Percentiles rank a stretch among this genome's conserved stretches.
Evolutionary conservation across 2,797 vertebrate species (phyloP).

Genomic region (Xenopus petersii): DNA sequence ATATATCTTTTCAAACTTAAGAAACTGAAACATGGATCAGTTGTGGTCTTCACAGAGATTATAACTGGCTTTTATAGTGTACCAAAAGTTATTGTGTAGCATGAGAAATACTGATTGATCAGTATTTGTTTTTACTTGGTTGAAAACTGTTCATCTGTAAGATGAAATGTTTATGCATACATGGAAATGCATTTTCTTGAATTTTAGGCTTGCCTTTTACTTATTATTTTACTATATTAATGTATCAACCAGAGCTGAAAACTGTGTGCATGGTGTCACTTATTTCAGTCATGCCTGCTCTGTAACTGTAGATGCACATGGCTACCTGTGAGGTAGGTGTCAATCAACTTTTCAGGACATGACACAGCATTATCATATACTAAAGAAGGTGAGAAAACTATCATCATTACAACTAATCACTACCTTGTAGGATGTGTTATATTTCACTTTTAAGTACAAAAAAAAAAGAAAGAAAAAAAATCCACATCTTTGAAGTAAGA

Average conservation of each 20-base stretch:
- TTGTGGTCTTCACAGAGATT: too few species aligned
- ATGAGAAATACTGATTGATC: background rate
- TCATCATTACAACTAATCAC: conserved; percentile 21
- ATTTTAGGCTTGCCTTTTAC: background rate
- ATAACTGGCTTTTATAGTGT: too few species aligned
- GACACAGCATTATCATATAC: conserved; percentile 21
- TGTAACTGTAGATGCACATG: conserved; percentile 6
- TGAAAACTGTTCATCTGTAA: background rate
- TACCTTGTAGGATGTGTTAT: conserved; percentile 15
- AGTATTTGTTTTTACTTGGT: background rate
- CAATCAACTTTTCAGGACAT: conserved; percentile 15
- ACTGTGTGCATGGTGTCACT: background rate
- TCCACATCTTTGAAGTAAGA: conserved; percentile 13
- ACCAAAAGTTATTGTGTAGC: background rate
- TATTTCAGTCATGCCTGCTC: background rate
- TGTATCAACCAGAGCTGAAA: background rate
- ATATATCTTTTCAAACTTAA: too few species aligned
- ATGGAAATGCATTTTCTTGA: background rate
- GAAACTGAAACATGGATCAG: too few species aligned
- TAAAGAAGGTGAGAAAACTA: conserved; percentile 5
- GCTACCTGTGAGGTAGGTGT: conserved; percentile 17
- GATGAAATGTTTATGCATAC: too few species aligned
- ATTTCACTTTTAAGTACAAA: conserved; percentile 20
- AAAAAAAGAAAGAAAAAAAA: background rate
- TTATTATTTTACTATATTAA: background rate